These are phyloP conservation scores for Corythoichthys intestinalis DNA, from an alignment of 2,113 vertebrate genomes.

Conservation along the genomic window DNA sequence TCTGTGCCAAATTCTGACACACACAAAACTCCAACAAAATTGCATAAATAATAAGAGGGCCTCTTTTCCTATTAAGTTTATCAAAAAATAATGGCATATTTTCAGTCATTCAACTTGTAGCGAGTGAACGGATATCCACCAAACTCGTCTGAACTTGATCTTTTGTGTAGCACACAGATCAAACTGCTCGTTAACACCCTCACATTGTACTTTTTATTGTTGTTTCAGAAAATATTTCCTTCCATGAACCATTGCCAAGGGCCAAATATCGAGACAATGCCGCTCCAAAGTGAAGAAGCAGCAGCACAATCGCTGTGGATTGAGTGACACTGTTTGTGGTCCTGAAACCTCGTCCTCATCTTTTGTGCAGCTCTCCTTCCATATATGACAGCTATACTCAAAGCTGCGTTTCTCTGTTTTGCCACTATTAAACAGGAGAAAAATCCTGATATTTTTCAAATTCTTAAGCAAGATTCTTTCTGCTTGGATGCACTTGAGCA, in stretches of 20 bases:
- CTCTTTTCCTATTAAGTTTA: background rate
- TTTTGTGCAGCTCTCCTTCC: conserved; percentile 26
- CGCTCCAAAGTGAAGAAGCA: conserved; percentile 34
- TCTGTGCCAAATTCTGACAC: background rate
- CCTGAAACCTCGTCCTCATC: conserved; percentile 55
- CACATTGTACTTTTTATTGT: conserved; percentile 65
- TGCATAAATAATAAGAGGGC: background rate
- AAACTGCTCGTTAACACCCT: conserved; percentile 59
- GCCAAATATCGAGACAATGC: conserved; percentile 40
- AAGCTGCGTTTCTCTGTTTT: background rate
- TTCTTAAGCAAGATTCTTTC: too few relatives aligned
- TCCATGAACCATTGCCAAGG: conserved; percentile 39
- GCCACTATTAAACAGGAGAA: conserved; percentile 4
- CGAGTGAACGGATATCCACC: conserved; percentile 31
- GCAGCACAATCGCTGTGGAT: conserved; percentile 53
- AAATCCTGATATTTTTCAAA: too few relatives aligned
- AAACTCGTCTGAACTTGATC: conserved; percentile 40
- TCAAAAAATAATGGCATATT: background rate
- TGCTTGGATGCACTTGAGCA: too few relatives aligned
- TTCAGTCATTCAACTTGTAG: conserved; percentile 14
- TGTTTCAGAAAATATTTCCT: conserved; percentile 69
- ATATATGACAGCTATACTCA: conserved; percentile 36
- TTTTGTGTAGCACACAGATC: conserved; percentile 59
- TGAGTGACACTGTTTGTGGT: conserved; percentile 59
- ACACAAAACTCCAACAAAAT: background rate